These are phyloP conservation scores for Galeopterus variegatus DNA, from an alignment of 2,113 vertebrate species.

Conservation along the genomic window DNA sequence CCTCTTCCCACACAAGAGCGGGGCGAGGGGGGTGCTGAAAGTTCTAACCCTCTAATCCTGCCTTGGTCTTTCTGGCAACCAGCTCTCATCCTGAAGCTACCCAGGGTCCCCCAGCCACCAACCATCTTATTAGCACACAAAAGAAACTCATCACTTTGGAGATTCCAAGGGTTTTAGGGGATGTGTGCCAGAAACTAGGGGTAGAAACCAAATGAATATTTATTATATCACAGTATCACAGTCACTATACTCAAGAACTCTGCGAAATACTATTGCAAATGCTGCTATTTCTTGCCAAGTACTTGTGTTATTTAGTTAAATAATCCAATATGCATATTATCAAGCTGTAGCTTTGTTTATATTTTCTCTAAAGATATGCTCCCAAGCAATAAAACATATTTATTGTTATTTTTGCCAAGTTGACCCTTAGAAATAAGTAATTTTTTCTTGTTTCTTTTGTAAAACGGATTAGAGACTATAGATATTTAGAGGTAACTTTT, in stretches of 20 bases:
- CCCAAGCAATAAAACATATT: conserved; percentile 51
- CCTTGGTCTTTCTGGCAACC: background rate
- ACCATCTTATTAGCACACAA: background rate
- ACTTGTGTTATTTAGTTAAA: conserved; percentile 25
- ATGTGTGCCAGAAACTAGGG: background rate
- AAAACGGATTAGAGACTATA: conserved; percentile 57
- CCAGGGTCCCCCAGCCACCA: background rate
- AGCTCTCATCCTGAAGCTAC: background rate
- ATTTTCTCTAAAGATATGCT: conserved; percentile 53
- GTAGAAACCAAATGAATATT: background rate
- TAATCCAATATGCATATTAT: background rate
- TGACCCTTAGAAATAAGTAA: conserved; percentile 45
- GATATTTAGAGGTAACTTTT: conserved; percentile 55
- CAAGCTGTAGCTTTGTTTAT: conserved; percentile 13
- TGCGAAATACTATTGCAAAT: background rate
- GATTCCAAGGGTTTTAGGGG: background rate
- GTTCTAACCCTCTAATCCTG: background rate
- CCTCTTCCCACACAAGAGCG: too few species aligned
- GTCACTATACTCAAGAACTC: background rate
- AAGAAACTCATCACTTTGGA: background rate
- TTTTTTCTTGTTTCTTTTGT: conserved; percentile 23
- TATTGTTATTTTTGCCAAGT: conserved; percentile 6
- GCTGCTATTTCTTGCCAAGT: background rate
- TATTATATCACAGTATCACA: background rate
- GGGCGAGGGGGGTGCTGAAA: background rate